A percentile compares a stretch with the other conserved stretches of the same genome.
Evolutionary conservation across 1,140 invertebrate genomes (phyloP).

Genomic region (Bombyx mori): ASM3026992v2 NC_085125.1:5302501-5303000

Average conservation of each 20-base stretch:
- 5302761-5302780: constrained; percentile 39
- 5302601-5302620: too few relatives aligned
- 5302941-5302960: too few relatives aligned
- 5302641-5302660: constrained; percentile 11
- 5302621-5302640: too few relatives aligned
- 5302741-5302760: constrained; percentile 28
- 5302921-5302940: too few relatives aligned
- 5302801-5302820: constrained; percentile 51
- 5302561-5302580: too few relatives aligned
- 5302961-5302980: too few relatives aligned
- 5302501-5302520: too few relatives aligned
- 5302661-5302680: constrained; percentile 61
- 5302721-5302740: constrained; percentile 15
- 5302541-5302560: too few relatives aligned
- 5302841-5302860: constrained; percentile 20
- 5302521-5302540: too few relatives aligned
- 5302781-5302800: constrained; percentile 21
- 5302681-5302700: constrained; percentile 13
- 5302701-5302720: constrained; percentile 14
- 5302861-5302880: constrained; percentile 2
- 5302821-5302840: constrained; percentile 40
- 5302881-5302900: neutral
- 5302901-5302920: neutral
- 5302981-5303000: too few relatives aligned
- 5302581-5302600: too few relatives aligned